These are phyloP conservation scores for Peromyscus californicus DNA, from an alignment of 2,113 vertebrate genomes.

Conservation along the genomic window DNA sequence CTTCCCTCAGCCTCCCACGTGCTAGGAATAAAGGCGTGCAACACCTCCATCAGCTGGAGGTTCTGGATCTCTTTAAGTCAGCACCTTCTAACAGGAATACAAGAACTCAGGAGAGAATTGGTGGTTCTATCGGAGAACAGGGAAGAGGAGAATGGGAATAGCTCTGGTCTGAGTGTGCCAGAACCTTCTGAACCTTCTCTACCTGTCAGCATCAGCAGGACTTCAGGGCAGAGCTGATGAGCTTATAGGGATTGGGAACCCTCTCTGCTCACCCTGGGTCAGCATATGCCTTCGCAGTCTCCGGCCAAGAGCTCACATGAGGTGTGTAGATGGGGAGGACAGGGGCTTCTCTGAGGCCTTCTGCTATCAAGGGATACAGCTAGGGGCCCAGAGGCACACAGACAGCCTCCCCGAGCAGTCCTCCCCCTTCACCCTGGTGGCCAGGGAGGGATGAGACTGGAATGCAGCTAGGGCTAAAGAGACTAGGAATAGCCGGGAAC, in stretches of 20 bases:
- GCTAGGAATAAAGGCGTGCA: background rate
- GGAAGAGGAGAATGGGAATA: background rate
- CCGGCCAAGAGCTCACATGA: slow-evolving; percentile 74
- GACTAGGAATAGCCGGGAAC: background rate
- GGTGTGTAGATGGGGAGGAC: slow-evolving; percentile 21
- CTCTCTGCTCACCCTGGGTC: slow-evolving; percentile 68
- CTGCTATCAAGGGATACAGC: slow-evolving; percentile 57
- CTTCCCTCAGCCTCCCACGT: background rate
- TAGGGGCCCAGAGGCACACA: slow-evolving; percentile 20
- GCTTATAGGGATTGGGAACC: slow-evolving; percentile 51
- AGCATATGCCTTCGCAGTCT: slow-evolving; percentile 75
- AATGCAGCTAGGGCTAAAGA: slow-evolving; percentile 28
- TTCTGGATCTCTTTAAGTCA: slow-evolving; percentile 7
- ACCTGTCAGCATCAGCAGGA: background rate
- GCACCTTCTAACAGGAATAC: slow-evolving; percentile 34
- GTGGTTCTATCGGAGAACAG: background rate
- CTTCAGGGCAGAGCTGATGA: slow-evolving; percentile 27
- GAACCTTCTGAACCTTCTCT: slow-evolving; percentile 41
- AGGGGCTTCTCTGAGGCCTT: slow-evolving; percentile 58
- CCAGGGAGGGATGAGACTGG: slow-evolving; percentile 43
- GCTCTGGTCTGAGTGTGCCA: background rate
- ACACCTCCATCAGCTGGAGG: background rate
- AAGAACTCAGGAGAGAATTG: background rate
- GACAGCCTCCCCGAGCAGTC: background rate
- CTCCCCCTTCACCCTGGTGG: slow-evolving; percentile 9